Base-by-base conservation (phyloP, 2,888 invertebrate genomes). In the Pristionchus entomophagus region DNA sequence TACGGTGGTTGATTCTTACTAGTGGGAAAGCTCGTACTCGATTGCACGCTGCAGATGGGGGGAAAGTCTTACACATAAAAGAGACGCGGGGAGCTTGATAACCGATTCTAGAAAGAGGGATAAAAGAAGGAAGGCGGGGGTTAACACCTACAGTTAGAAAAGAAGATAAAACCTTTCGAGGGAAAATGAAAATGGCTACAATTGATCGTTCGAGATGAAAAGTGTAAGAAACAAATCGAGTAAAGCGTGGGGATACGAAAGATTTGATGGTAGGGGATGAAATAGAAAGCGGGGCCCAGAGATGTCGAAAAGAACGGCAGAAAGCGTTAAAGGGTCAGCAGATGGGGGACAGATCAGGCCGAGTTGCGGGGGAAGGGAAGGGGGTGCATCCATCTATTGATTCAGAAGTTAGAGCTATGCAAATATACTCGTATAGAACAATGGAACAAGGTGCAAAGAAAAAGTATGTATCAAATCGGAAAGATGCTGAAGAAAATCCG, bases 361-460 rank as follows among this genome's bases (percentile, higher is more conserved):
- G n/a, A 35, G 5, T 35, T 35, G 35, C 65, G 17, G 38, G 19
- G 19, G 22, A 35, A 22, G 35, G 65, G 62, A 62, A 8, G 10
- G 12, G 29, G n/a, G 8, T 26, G 26, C 32, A 26, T 65, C 3
- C 65, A 38, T 17, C 17, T 56, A 56, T 65, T 38, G 35, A 65
- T 65, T 65, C 17, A 17, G 29, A 3, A 6, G 65, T 65, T 65
- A 65, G 65, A 65, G 65, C 65, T 65, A 38, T 65, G 65, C 35
- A 65, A 35, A 22, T 65, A 65, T 65, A 65, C 65, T 65, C 65
- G 65, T 65, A 65, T 65, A 35, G 10, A 35, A 65, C 65, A 65
- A 65, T 38, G 65, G 65, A 38, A 59, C 59, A 59, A 65, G 38
- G 45, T 45, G 14, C 5, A 35, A 29, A 19, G 22, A 35, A 38